Base-by-base conservation (phyloP, 1,140 invertebrate species). In the Pogonognathellus flavescens region DNA sequence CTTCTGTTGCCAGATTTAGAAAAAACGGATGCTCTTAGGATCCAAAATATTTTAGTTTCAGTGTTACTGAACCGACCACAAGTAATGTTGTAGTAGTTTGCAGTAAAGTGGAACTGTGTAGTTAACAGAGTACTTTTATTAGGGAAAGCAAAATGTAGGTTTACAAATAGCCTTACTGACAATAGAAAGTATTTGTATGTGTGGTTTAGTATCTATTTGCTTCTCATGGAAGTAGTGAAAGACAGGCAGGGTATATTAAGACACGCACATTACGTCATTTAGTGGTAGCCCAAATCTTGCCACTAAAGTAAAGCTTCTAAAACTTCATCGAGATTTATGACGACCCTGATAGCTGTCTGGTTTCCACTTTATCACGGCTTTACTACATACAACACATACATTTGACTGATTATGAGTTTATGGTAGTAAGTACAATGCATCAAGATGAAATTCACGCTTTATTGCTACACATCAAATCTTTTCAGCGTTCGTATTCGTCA, bases 261-360 rank as follows among this genome's bases (percentile, higher is more conserved):
- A 14, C n/a, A 76, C 41, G 70, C 31, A 50, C 70, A 76, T 41
- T 41, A 41, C 31, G 25, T 76, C 70, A 49, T 41, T 49, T 49
- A 76, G 70, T 25, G 49, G 49, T 7, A 49, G 70, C 66, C 66
- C 18, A 70, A 70, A 76, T 76, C 31, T 76, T 25, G 41, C 70
- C 31, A 31, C 70, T 50, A 76, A 41, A 76, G 25, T 31, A 31
- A 76, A 50, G 41, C 70, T 76, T 41, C 70, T 76, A 76, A 70
- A 76, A 76, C 70, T 49, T 76, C 22, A 50, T 76, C 70, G 70
- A 76, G 70, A 76, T 76, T 76, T 76, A 76, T 76, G 31, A 31
- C 6, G 31, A 31, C 14, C 25, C 31, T 76, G 70, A 76, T 50
- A 50, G 70, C 41, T 50, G 41, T 76, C 70, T 76, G 25, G 25